Base-by-base conservation (phyloP, 2,797 vertebrate genomes). In the Ptychobarbus kaznakovi region DNA sequence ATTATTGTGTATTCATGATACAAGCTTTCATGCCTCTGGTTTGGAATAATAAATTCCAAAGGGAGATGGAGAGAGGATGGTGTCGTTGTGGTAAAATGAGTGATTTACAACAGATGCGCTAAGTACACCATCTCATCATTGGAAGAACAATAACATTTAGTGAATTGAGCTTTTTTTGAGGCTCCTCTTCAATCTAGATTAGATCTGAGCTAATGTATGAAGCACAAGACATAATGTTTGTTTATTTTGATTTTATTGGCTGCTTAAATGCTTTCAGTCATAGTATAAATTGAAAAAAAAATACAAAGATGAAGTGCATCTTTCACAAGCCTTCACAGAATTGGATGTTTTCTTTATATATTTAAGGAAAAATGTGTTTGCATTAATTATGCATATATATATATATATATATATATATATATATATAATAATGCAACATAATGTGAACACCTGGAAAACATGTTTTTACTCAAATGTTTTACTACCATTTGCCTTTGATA, bases 91-190 rank as follows among this genome's bases (percentile, higher is more conserved):
- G 6, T 10, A 42, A 83, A 87, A 87, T 85, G 70, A 87, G 53
- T 46, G 76, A 87, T 87, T 89, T 87, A 63, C 80, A 65, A n/a
- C 80, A 68, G 83, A 83, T 76, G 22, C 38, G 25, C 69, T 77
- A 73, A 49, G 76, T 56, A 77, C 61, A 85, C 61, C 49, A 70
- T 80, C 44, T n/a, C 80, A 84, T 68, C 68, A 80, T 87, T 80
- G 68, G 66, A 49, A 58, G 77, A 87, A 49, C 32, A 56, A 75
- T 87, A 80, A 85, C 38, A 28, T 83, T 76, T 44, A 85, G 66
- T 16, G 1, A 51, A 28, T 66, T 66, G 58, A 25, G n/a, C 38
- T 68, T 85, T 25, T 40, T 80, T 22, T 32, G 32, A 72, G 35
- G 32, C 61, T 73, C 56, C 5, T 65, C 42, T 44, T 86, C 22